Base-by-base conservation (phyloP, 2,797 vertebrate species). In the Anas flavirostris region DNA sequence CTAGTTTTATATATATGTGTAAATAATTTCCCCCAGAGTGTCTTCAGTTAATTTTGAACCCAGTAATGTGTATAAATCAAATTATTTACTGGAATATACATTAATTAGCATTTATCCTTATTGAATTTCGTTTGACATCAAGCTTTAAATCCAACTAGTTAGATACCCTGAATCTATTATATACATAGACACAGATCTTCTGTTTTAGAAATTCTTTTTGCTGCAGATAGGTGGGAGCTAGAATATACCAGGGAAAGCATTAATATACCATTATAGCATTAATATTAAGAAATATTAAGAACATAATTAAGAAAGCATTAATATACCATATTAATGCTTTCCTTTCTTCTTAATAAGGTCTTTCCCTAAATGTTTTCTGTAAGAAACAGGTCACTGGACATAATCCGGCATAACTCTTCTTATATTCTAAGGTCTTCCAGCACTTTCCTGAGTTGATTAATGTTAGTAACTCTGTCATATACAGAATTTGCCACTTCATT, bases 71-170 rank as follows among this genome's bases (percentile, higher is more conserved):
- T 67, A 68, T 62, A 88, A 82, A 90, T 86, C 52, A 80, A 94
- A 88, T 93, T 90, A 84, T 94, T 96, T 96, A 94, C 80, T 84
- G 67, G 56, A 79, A 86, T 93, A 82, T 77, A 39, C 60, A 75
- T 76, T 88, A 68, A 67, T 79, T 92, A 82, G 9, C 39, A 94
- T 95, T 92, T 88, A 58, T 89, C 56, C 73, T 79, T 86, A 95
- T 82, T 90, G 85, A 95, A 82, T 90, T 96, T 91, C 56, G 39
- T 79, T 88, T 92, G 59, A 60, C 77, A 82, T 92, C 33, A 70
- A 88, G 52, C 14, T 74, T 44, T 25, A 75, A 11, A 82, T 72
- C 48, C 56, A 62, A 67, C 58, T 86, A 6, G 0, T 76, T 82
- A 79, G n/a, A 90, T 79, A 76, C 39, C 12, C 25, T 77, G 56